A percentile compares a stretch with the other conserved stretches of the same genome.
These are phyloP conservation scores for Drosophila mojavensis DNA, from an alignment of 1,140 invertebrate genomes.

Conservation along the genomic window DNA sequence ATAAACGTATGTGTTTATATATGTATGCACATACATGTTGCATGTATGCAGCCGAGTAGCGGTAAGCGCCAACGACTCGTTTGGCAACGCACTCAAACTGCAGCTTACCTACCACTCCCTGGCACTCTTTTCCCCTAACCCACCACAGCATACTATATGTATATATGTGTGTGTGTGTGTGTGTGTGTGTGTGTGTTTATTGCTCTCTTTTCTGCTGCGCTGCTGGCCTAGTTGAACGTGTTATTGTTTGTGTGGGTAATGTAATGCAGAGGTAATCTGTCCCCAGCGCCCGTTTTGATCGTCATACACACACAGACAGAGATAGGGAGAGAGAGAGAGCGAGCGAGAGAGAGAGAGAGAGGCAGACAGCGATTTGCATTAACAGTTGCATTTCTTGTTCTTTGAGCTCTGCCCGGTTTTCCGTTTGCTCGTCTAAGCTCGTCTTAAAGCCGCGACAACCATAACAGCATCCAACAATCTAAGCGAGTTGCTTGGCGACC, in stretches of 20 bases:
- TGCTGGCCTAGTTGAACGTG: slow-evolving; percentile 48
- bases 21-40: not conserved
- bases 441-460: slow-evolving; percentile 9
- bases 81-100: slow-evolving; percentile 59
- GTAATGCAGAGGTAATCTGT: slow-evolving; percentile 46
- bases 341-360: slow-evolving; percentile 6
- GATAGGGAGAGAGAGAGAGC: not conserved
- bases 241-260: slow-evolving; percentile 46
- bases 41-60: slow-evolving; percentile 43
- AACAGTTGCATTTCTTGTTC: slow-evolving; percentile 82
- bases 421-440: slow-evolving; percentile 26
- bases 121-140: not conserved
- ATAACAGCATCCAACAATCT: slow-evolving; percentile 29
- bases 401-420: slow-evolving; percentile 31
- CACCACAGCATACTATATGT: not conserved
- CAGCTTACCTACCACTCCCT: slow-evolving; percentile 19
- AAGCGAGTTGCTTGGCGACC: slow-evolving; percentile 14
- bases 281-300: slow-evolving; percentile 43
- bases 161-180: slow-evolving; percentile 2
- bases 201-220: slow-evolving; percentile 47
- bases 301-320: slow-evolving; percentile 19
- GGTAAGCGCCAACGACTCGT: slow-evolving; percentile 73
- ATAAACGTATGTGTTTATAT: no score
- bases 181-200: slow-evolving; percentile 12
- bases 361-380: slow-evolving; percentile 63